A percentile compares a stretch with the other conserved stretches of the same genome.
phyloP scores from a whole-genome alignment of 2,888 invertebrate genomes.

The Notodonta ziczac region DNA sequence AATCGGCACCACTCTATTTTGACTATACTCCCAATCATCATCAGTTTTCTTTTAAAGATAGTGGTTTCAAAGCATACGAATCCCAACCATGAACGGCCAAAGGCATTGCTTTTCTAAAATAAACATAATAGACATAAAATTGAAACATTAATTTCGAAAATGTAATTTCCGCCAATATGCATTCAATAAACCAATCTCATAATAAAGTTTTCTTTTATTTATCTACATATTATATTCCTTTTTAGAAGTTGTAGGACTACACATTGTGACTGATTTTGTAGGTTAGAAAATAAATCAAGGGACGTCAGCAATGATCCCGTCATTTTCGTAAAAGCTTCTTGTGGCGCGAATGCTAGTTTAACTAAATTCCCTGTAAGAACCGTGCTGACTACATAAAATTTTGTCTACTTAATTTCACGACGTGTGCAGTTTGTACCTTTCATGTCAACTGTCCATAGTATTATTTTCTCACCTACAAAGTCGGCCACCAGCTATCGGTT shows the following conservation, averaged over 20 bases:
- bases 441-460: too few relatives aligned
- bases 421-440: too few relatives aligned
- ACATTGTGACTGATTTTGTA: background rate
- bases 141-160: slow-evolving; percentile 8
- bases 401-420: too few relatives aligned
- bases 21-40: background rate
- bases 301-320: too few relatives aligned
- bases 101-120: background rate
- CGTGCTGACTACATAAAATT: too few relatives aligned
- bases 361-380: too few relatives aligned
- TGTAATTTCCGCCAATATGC: slow-evolving; percentile 15
- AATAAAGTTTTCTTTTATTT: slow-evolving; percentile 37
- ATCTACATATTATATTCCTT: background rate
- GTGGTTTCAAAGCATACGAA: slow-evolving; percentile 30
- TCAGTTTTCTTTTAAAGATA: slow-evolving; percentile 28
- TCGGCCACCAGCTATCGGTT: background rate
- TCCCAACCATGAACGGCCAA: background rate
- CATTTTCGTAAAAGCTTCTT: too few relatives aligned
- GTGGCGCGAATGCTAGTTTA: too few relatives aligned
- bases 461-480: too few relatives aligned
- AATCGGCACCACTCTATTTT: background rate
- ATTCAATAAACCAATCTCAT: slow-evolving; percentile 40
- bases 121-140: background rate
- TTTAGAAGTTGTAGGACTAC: background rate
- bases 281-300: background rate